Evolutionary conservation across 2,888 invertebrate species (phyloP).

Genomic region (Lutraria lutraria): DNA sequence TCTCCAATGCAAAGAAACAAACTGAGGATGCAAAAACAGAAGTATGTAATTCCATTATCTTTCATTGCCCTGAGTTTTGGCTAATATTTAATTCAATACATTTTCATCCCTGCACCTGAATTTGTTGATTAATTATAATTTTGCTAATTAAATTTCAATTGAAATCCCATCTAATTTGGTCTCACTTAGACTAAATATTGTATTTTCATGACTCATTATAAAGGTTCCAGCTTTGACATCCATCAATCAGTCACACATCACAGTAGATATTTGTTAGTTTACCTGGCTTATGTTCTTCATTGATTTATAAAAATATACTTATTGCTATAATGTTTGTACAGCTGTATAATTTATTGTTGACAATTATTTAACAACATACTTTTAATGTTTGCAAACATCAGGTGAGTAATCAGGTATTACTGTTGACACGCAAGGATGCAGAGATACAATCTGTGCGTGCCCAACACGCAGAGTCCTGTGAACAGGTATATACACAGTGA

Average conservation of each 20-base stretch:
- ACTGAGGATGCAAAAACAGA: conserved; percentile 80
- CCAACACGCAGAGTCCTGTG: conserved; percentile 81
- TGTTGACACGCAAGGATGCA: conserved; percentile 76
- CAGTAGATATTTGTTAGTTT: neutral
- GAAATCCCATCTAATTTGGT: neutral
- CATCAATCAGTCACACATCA: neutral
- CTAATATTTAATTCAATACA: neutral
- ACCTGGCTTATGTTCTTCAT: neutral
- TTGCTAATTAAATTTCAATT: neutral
- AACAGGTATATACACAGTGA: conserved; percentile 74
- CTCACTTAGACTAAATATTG: too few species aligned
- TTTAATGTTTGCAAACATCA: conserved; percentile 47
- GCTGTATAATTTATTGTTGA: neutral
- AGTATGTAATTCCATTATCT: conserved; percentile 70
- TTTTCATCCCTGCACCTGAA: conserved; percentile 8
- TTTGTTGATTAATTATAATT: conserved; percentile 14
- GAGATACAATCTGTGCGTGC: conserved; percentile 78
- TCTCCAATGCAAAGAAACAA: conserved; percentile 75
- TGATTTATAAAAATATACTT: neutral
- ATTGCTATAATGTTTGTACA: neutral
- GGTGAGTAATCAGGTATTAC: conserved; percentile 74
- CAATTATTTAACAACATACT: neutral
- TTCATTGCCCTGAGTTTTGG: neutral
- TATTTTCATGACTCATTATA: too few species aligned
- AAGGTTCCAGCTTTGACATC: too few species aligned